phyloP scores from a whole-genome alignment of 1,140 invertebrate genomes.

The Drosophila fuyamai region DNA sequence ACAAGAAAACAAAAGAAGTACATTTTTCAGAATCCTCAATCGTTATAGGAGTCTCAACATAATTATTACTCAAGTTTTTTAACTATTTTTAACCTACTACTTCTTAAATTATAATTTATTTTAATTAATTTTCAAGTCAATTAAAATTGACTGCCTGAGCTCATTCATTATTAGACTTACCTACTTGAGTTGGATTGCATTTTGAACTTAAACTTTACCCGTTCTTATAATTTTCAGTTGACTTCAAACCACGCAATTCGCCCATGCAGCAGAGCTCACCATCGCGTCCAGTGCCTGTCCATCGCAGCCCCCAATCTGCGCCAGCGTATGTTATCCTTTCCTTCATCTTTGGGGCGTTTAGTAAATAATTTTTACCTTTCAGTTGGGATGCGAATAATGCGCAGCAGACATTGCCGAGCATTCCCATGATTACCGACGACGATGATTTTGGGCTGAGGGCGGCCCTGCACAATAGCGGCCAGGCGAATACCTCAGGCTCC shows the following conservation, averaged over 20 bases:
- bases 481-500: constrained; percentile 72
- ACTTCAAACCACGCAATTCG: constrained; percentile 82
- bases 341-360: background rate
- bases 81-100: no score
- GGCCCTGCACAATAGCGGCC: constrained; percentile 62
- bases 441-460: constrained; percentile 85
- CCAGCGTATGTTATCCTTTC: constrained; percentile 66
- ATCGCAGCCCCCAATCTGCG: constrained; percentile 83
- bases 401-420: constrained; percentile 89
- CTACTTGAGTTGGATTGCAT: no score
- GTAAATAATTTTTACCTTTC: constrained; percentile 28
- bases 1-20: background rate
- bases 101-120: no score
- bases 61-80: no score
- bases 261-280: constrained; percentile 83
- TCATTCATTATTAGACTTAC: no score
- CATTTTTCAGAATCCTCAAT: no score
- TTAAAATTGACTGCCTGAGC: no score
- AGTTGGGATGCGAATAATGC: constrained; percentile 87
- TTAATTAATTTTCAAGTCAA: no score
- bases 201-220: no score
- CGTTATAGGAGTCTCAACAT: no score
- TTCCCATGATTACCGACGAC: constrained; percentile 91
- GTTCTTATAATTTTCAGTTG: constrained; percentile 52
- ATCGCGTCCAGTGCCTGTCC: constrained; percentile 67